Conservation (phyloP, 2,888 invertebrate species). For the Orthosia incerta region DNA sequence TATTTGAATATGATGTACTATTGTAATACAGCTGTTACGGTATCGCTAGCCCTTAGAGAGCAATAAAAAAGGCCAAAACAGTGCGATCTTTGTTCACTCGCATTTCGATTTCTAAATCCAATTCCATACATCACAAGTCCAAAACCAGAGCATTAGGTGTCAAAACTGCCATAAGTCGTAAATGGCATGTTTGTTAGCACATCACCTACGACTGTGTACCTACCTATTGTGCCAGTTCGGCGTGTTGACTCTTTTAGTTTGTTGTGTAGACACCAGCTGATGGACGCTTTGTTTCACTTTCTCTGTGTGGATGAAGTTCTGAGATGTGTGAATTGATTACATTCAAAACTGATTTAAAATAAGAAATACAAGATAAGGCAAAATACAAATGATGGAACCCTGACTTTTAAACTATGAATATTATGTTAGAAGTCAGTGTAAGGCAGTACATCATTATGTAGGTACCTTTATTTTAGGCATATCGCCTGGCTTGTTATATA, state of each 20-base stretch:
- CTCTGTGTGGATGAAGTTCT: conserved; percentile 7
- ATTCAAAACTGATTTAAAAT: no score
- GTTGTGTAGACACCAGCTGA: conserved; percentile 28
- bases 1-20: no score
- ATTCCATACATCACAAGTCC: conserved; percentile 42
- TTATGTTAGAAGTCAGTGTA: no score
- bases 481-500: no score
- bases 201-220: conserved; percentile 46
- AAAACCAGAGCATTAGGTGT: conserved; percentile 56
- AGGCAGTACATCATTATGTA: no score
- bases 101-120: conserved; percentile 34
- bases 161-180: conserved; percentile 40
- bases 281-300: conserved; percentile 51
- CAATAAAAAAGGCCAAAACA: not conserved
- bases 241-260: conserved; percentile 48
- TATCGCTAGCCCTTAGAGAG: not conserved
- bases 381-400: no score
- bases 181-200: conserved; percentile 57
- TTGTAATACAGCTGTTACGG: no score
- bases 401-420: no score
- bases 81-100: not conserved
- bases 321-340: conserved; percentile 24
- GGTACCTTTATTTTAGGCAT: no score
- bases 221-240: conserved; percentile 28
- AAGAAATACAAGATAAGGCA: no score